phyloP scores from a whole-genome alignment of 1,140 invertebrate species.

The Conopomorpha cramerella region DNA sequence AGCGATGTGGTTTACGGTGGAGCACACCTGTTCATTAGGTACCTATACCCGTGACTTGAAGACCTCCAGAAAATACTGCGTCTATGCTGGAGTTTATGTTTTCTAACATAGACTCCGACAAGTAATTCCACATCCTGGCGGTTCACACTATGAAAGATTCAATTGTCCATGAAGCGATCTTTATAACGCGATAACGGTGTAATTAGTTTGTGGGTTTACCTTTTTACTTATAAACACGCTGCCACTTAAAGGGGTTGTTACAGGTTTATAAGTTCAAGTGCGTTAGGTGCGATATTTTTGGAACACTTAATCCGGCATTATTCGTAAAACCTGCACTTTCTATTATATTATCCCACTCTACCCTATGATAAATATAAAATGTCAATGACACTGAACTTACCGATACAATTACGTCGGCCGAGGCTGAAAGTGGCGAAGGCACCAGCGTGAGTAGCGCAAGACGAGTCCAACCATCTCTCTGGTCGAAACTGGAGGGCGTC shows the following conservation, averaged over 20 bases:
- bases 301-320: neutral
- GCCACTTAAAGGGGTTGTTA: constrained; percentile 17
- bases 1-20: too few relatives aligned
- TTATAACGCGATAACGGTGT: too few relatives aligned
- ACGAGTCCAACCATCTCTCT: constrained; percentile 6
- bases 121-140: too few relatives aligned
- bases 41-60: too few relatives aligned
- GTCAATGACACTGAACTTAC: neutral
- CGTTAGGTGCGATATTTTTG: neutral
- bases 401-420: neutral
- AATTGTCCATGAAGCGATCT: too few relatives aligned
- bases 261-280: constrained; percentile 5
- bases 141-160: too few relatives aligned
- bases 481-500: constrained; percentile 6
- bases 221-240: neutral
- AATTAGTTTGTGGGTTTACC: too few relatives aligned
- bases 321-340: neutral
- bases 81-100: too few relatives aligned
- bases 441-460: neutral
- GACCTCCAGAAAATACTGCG: too few relatives aligned
- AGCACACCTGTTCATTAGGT: too few relatives aligned
- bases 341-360: neutral
- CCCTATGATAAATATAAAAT: neutral
- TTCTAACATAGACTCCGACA: too few relatives aligned
- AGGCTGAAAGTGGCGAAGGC: neutral